phyloP scores from a whole-genome alignment of 2,113 vertebrate genomes.

The Epinephelus lanceolatus region DNA sequence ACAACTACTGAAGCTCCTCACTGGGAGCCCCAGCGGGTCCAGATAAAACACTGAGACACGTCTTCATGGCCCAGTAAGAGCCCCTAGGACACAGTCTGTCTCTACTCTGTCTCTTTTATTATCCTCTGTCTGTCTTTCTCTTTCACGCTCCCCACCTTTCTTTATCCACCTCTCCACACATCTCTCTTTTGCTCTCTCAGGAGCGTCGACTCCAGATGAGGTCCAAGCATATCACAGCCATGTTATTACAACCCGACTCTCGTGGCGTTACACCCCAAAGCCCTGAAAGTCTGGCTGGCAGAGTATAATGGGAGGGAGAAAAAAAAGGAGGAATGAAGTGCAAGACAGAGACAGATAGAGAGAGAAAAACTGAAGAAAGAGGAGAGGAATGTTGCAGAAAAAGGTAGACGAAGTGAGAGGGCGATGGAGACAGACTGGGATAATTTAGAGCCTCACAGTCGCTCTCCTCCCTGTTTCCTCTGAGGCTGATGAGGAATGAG shows the following conservation, averaged over 20 bases:
- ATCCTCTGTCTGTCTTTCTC: conserved; percentile 62
- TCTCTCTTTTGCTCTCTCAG: conserved; percentile 57
- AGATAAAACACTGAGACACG: conserved; percentile 71
- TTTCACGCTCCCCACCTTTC: conserved; percentile 46
- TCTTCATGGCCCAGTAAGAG: conserved; percentile 59
- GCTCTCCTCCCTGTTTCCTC: conserved; percentile 58
- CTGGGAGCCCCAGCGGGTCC: conserved; percentile 66
- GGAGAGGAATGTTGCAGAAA: conserved; percentile 42
- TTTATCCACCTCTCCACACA: conserved; percentile 63
- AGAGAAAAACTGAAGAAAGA: conserved; percentile 20
- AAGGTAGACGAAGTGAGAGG: conserved; percentile 3
- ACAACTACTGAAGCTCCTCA: conserved; percentile 64
- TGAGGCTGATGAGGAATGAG: conserved; percentile 69
- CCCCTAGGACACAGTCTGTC: conserved; percentile 51
- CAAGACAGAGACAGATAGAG: conserved; percentile 51
- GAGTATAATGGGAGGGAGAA: conserved; percentile 46
- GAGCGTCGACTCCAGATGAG: conserved; percentile 57
- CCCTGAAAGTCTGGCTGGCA: conserved; percentile 71
- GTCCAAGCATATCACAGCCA: conserved; percentile 78
- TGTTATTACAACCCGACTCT: conserved; percentile 77
- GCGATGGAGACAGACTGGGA: conserved; percentile 34
- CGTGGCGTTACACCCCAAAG: conserved; percentile 53
- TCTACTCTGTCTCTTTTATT: conserved; percentile 73
- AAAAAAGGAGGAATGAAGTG: conserved; percentile 39
- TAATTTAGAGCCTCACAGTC: conserved; percentile 58